Base-by-base conservation (phyloP, 2,113 vertebrate species). In the Lycocorax pyrrhopterus region DNA sequence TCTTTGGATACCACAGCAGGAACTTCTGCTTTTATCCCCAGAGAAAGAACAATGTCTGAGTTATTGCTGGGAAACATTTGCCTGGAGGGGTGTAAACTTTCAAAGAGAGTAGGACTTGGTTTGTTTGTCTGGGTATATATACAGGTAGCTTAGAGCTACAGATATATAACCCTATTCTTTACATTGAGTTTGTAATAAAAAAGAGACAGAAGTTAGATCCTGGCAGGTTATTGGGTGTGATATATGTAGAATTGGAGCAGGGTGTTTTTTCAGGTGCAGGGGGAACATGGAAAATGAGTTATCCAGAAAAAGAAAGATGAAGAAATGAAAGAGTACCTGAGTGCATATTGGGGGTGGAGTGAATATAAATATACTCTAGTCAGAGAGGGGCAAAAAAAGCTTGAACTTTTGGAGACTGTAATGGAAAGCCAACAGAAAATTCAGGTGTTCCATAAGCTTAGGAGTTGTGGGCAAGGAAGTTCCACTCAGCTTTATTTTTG, bases 61-160 rank as follows among this genome's bases (percentile, higher is more conserved):
- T 33, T 52, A 20, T 13, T 71, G 33, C 16, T 83, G 19, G 29
- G n/a, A 39, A 78, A 12, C 30, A 21, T 51, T 56, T 33, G 51
- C n/a, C 62, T 72, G 67, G 29, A 60, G 53, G 14, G 33, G 13
- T 49, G 16, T 67, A 13, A 16, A 18, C n/a, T 78, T 84, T 41
- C 60, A 37, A 69, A 53, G 21, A 53, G 33, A 71, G 13, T 7
- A 74, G 71, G 20, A 13, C 39, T 52, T 78, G 23, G 25, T 41
- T 9, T 0, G 6, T 80, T 53, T 66, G 16, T 56, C 3, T 60
- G 0, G 51, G 3, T 41, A 3, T 14, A 12, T 8, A 9, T 15
- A 32, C 4, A 51, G 7, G 26, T 35, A 53, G 63, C 59, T 69
- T 87, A 12, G 12, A 90, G 73, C 20, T 84, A 33, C 27, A 26